phyloP scores from a whole-genome alignment of 2,888 invertebrate genomes.

The Agrilus mali region DNA sequence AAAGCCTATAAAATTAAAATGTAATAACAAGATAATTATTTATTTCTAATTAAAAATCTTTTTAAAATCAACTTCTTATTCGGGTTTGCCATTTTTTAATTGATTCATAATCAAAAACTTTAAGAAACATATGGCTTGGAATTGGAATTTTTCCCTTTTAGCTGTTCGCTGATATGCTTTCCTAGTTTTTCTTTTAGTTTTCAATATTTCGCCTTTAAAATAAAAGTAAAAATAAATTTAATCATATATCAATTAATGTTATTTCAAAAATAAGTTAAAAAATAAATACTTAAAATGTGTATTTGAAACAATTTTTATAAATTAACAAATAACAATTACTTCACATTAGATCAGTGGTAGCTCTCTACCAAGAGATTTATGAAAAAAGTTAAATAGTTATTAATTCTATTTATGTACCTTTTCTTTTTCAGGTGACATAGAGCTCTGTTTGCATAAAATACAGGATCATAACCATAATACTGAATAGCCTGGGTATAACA shows the following conservation, averaged over 20 bases:
- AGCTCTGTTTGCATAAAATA: slow-evolving; percentile 79
- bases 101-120: slow-evolving; percentile 64
- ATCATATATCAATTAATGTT: too few relatives aligned
- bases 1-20: background rate
- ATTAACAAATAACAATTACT: too few relatives aligned
- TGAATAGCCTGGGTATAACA: slow-evolving; percentile 84
- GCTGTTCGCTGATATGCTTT: too few relatives aligned
- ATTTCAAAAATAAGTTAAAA: too few relatives aligned
- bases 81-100: slow-evolving; percentile 61
- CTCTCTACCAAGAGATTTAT: too few relatives aligned
- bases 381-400: background rate
- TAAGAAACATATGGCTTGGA: slow-evolving; percentile 56
- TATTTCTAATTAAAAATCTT: background rate
- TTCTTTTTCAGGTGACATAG: slow-evolving; percentile 73
- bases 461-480: slow-evolving; percentile 61
- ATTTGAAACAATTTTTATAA: too few relatives aligned
- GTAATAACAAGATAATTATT: background rate
- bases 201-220: slow-evolving; percentile 59
- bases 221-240: slow-evolving; percentile 24
- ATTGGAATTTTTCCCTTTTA: too few relatives aligned
- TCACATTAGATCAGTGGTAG: too few relatives aligned
- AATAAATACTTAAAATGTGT: too few relatives aligned
- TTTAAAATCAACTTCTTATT: slow-evolving; percentile 46
- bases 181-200: slow-evolving; percentile 57
- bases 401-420: slow-evolving; percentile 42